These are phyloP conservation scores for Bacillus rossius DNA, from an alignment of 1,140 invertebrate genomes.

Conservation along the genomic window DNA sequence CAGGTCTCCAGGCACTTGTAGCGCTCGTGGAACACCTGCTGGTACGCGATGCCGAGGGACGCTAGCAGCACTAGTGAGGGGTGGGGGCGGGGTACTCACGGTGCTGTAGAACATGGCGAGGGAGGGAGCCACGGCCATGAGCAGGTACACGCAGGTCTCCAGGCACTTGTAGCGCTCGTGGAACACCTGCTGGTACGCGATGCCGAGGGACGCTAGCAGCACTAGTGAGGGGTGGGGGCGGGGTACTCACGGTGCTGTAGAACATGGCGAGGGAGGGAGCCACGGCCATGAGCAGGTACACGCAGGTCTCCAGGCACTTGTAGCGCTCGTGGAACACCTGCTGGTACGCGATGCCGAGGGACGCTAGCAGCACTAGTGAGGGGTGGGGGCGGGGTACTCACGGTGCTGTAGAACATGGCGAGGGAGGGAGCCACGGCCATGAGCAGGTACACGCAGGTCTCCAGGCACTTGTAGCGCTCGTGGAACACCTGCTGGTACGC, in stretches of 20 bases:
- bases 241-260: too few relatives aligned
- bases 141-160: slow-evolving; percentile 83
- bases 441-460: slow-evolving; percentile 83
- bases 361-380: slow-evolving; percentile 77
- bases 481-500: slow-evolving; percentile 89
- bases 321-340: slow-evolving; percentile 90
- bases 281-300: slow-evolving; percentile 86
- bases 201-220: slow-evolving; percentile 79
- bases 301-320: slow-evolving; percentile 85
- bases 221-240: too few relatives aligned
- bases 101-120: too few relatives aligned
- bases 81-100: too few relatives aligned
- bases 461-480: slow-evolving; percentile 88
- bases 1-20: slow-evolving; percentile 90
- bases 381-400: too few relatives aligned
- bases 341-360: slow-evolving; percentile 85
- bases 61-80: too few relatives aligned
- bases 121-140: slow-evolving; percentile 81
- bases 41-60: slow-evolving; percentile 81
- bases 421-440: slow-evolving; percentile 81
- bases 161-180: slow-evolving; percentile 91
- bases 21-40: slow-evolving; percentile 87
- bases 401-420: too few relatives aligned
- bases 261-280: slow-evolving; percentile 70
- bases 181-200: slow-evolving; percentile 86